Conservation (phyloP, 2,113 vertebrate genomes). For the Phalacrocorax aristotelis region DNA sequence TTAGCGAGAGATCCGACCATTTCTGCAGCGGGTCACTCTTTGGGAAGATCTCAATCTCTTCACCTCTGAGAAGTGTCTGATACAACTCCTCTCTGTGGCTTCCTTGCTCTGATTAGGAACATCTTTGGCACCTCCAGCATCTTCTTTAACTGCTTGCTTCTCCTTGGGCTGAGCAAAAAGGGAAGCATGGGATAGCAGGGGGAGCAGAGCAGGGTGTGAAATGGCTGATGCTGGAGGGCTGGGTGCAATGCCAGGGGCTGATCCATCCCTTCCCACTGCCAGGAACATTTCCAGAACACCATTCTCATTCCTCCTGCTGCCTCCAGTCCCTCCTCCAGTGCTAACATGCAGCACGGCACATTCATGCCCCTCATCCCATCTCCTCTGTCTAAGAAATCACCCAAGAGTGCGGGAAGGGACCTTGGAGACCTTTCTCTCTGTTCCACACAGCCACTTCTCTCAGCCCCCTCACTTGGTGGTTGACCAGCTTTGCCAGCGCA, state of each 20-base stretch:
- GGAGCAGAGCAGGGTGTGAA: background rate
- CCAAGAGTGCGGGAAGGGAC: background rate
- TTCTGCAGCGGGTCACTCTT: background rate
- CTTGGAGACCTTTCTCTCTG: background rate
- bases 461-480: no score
- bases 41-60: background rate
- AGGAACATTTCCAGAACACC: background rate
- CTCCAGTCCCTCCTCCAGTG: background rate
- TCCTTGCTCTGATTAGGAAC: background rate
- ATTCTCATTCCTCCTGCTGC: background rate
- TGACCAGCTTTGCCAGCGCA: background rate
- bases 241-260: background rate
- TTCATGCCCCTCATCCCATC: no score
- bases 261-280: background rate
- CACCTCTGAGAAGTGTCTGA: background rate
- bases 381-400: background rate
- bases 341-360: background rate
- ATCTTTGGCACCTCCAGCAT: background rate
- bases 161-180: background rate
- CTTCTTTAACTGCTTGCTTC: background rate
- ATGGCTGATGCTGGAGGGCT: background rate
- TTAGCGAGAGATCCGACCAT: fast-evolving
- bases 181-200: background rate
- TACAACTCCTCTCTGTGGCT: background rate
- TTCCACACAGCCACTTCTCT: background rate